These are phyloP conservation scores for Rhagium mordax DNA, from an alignment of 2,888 invertebrate genomes.

Conservation along the genomic window DNA sequence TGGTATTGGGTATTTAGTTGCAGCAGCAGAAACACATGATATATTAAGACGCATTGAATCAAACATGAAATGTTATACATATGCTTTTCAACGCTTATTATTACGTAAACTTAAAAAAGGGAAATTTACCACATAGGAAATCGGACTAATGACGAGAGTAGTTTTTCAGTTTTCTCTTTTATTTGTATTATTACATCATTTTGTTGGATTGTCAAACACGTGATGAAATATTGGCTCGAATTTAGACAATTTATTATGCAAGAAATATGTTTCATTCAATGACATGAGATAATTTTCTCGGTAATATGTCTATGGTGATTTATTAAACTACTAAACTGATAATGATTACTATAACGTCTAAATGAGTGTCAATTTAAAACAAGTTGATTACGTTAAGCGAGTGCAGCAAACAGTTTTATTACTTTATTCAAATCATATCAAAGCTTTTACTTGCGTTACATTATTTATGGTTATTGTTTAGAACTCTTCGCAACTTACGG, in stretches of 20 bases:
- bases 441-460: too few relatives aligned
- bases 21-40: background rate
- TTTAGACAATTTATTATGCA: background rate
- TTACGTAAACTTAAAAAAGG: background rate
- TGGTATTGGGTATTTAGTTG: conserved; percentile 1
- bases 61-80: background rate
- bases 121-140: conserved; percentile 13
- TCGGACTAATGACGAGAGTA: conserved; percentile 11
- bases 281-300: background rate
- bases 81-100: background rate
- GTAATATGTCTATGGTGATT: background rate
- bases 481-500: too few relatives aligned
- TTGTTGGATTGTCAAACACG: conserved; percentile 6
- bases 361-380: too few relatives aligned
- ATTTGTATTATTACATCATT: conserved; percentile 18
- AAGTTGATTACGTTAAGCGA: too few relatives aligned
- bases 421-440: too few relatives aligned
- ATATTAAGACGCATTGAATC: conserved; percentile 1
- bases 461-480: too few relatives aligned
- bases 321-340: background rate
- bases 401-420: too few relatives aligned
- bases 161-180: conserved; percentile 14
- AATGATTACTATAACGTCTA: too few relatives aligned
- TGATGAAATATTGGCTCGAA: background rate
- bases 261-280: background rate